Base-by-base conservation (phyloP, 2,888 invertebrate species). In the Fissipunctia ypsillon region DNA sequence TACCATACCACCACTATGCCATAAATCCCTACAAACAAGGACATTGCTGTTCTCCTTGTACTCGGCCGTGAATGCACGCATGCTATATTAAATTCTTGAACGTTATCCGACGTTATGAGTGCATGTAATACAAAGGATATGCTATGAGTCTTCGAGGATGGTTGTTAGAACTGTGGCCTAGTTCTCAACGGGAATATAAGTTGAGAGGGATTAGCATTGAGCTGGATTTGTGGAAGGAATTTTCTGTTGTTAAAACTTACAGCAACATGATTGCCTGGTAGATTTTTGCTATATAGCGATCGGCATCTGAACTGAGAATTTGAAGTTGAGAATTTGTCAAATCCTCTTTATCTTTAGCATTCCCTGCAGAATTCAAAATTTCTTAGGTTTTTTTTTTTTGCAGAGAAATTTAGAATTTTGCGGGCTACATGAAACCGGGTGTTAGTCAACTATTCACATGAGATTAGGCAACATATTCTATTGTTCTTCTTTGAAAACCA, bases 41-140 rank as follows among this genome's bases (percentile, higher is more conserved):
- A 57, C 67, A 60, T 25, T 4, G 31, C 57, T 25, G 52, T 56
- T 52, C 70, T 60, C 59, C 78, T 54, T 31, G 64, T 38, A 19
- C 54, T 50, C 28, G 22, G 38, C 41, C 28, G 63, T 73, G 74
- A 69, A 76, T 72, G 80, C 63, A 83, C 69, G 61, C 68, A 71
- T 82, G 78, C 65, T 77, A 83, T 85, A 85, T 85, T 85, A 85
- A 85, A 85, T 87, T 85, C 85, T 84, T 68, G 78, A 69, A 60
- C 83, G 65, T 83, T 72, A 87, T 87, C 87, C 85, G 25, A 57
- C 54, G 64, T 63, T 84, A 87, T 85, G 78, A 84, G 76, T 75
- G 75, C 75, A 66, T 71, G 69, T 67, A 25, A 65, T 57, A 68
- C 57, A 73, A 80, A 71, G 75, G 68, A 48, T 45, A 31, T 48